These are phyloP conservation scores for Limnephilus auricula DNA, from an alignment of 2,888 invertebrate genomes.

Conservation along the genomic window DNA sequence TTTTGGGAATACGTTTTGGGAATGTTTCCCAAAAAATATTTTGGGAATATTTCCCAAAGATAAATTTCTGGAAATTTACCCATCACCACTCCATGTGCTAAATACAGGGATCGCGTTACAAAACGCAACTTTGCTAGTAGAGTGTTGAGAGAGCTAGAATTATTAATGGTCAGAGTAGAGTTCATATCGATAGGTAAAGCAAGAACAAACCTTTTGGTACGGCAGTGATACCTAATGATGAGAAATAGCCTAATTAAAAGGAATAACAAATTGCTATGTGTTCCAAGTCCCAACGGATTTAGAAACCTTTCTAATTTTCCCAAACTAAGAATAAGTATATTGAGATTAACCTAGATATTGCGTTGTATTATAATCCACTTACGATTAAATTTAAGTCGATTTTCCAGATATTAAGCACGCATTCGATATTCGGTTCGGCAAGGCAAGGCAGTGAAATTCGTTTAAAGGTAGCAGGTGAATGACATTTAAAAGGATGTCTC, in stretches of 20 bases:
- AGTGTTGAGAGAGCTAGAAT: neutral
- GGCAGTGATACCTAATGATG: neutral
- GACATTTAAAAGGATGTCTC: slow-evolving; percentile 42
- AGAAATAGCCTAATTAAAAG: neutral
- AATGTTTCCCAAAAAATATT: too few relatives aligned
- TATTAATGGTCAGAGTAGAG: neutral
- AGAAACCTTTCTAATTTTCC: neutral
- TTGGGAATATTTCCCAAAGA: too few relatives aligned
- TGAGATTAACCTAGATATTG: neutral
- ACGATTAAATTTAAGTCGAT: neutral
- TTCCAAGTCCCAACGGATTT: neutral
- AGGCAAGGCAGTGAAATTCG: slow-evolving; percentile 5
- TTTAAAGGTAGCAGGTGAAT: slow-evolving; percentile 20
- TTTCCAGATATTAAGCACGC: neutral
- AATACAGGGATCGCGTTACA: neutral
- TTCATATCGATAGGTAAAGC: too few relatives aligned
- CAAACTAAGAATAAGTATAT: neutral
- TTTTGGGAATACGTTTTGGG: too few relatives aligned
- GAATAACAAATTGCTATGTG: neutral
- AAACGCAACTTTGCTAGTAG: slow-evolving; percentile 5
- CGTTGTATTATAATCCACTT: neutral
- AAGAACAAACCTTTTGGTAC: neutral
- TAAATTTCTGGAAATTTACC: too few relatives aligned
- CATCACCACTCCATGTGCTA: neutral
- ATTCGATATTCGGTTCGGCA: neutral